Base-by-base conservation (phyloP, 2,888 invertebrate species). In the Limnephilus rhombicus region DNA sequence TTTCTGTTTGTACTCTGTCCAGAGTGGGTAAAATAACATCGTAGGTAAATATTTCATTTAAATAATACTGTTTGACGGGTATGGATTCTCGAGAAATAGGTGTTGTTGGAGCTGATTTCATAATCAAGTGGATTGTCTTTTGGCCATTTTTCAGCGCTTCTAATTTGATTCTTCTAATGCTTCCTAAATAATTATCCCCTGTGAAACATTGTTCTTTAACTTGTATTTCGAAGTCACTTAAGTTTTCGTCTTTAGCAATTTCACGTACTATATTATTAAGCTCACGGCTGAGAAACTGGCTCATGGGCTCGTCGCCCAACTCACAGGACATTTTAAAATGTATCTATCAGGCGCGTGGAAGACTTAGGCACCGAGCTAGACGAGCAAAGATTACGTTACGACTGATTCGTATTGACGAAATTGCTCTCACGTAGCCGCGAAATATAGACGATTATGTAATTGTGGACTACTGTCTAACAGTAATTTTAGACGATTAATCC, bases 11-110 rank as follows among this genome's bases (percentile, higher is more conserved):
- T 11, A 91, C 24, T 49, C 81, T 89, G 3, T 49, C 24, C 11
- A 92, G 41, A 7, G 31, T 80, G 18, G 93, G 93, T n/a, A 93
- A 80, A 24, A 93, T 49, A 80, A 49, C 45, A 13, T 29, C 90
- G 87, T 93, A 93, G 4, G 83, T 89, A 29, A 83, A 87, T 12
- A 93, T 89, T 90, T 93, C 93, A 18, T 86, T 90, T 13, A 80
- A 85, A 53, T 91, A 93, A n/a, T 91, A 80, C 24, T 45, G 41
- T 12, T 37, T 89, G 3, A 93, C 45, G 9, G 93, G 83, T 29
- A 92, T n/a, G 1, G 86, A 87, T 18, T 93, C 92, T 41, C 92
- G 89, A 12, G 81, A 37, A 29, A n/a, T 7, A 4, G 13, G n/a
- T 12, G 45, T 80, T 13, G 11, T 15, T 11, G 92, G 91, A 24